Evolutionary conservation across 2,113 vertebrate genomes (phyloP).

Genomic region (Sinocyclocheilus maitianheensis): DNA sequence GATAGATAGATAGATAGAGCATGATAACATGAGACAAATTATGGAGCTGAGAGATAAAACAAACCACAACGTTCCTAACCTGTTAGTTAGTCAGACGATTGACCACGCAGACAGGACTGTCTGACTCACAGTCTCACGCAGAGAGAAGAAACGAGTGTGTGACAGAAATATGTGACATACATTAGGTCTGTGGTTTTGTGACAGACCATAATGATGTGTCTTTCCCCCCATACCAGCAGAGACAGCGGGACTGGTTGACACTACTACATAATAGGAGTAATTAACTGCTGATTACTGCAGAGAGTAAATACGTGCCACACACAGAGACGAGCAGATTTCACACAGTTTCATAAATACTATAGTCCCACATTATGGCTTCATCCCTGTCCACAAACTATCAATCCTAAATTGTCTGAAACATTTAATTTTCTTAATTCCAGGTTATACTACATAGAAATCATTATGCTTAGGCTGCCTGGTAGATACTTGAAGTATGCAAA

Average conservation of each 20-base stretch:
- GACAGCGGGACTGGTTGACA: slow-evolving; percentile 19
- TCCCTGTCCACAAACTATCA: neutral
- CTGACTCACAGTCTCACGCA: neutral
- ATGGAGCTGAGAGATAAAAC: neutral
- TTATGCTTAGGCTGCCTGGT: neutral
- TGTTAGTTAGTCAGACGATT: neutral
- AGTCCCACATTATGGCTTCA: neutral
- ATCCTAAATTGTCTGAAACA: neutral
- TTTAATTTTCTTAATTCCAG: neutral
- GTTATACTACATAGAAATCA: neutral
- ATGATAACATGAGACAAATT: neutral
- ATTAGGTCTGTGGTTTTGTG: slow-evolving; percentile 4
- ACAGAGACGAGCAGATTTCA: slow-evolving; percentile 16
- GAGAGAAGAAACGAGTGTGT: neutral
- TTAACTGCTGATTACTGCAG: slow-evolving; percentile 18
- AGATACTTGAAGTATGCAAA: neutral
- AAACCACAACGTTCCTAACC: neutral
- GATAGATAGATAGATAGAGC: neutral
- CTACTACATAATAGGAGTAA: slow-evolving; percentile 24
- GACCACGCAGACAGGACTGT: neutral
- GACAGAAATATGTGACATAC: slow-evolving; percentile 16
- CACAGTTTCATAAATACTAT: neutral
- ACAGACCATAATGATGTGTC: slow-evolving; percentile 12
- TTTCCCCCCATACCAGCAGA: slow-evolving; percentile 27
- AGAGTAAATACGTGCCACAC: slow-evolving; percentile 10